A percentile compares a stretch with the other conserved stretches of the same genome.
Evolutionary conservation across 2,888 invertebrate genomes (phyloP).

Genomic region (Oxystoma pomonae): DNA sequence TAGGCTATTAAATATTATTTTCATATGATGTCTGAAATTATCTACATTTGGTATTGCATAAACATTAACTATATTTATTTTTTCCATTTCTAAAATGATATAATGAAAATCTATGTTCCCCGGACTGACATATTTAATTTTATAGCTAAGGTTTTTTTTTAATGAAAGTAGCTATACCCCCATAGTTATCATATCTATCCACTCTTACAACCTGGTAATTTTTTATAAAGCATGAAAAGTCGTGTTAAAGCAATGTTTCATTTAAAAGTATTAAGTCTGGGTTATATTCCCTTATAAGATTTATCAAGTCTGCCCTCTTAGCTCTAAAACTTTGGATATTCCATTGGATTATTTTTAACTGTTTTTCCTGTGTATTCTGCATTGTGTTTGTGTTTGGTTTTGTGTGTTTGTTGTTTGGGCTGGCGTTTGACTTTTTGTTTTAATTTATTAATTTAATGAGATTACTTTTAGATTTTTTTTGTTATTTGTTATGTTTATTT

Average conservation of each 20-base stretch:
- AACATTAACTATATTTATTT: conserved; percentile 1
- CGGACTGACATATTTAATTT: neutral
- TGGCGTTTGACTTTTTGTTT: neutral
- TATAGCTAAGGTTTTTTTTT: neutral
- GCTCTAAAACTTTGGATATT: neutral
- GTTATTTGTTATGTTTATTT: neutral
- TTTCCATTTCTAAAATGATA: neutral
- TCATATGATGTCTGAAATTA: neutral
- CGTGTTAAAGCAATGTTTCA: conserved; percentile 16
- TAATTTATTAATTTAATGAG: neutral
- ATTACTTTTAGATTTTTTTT: neutral
- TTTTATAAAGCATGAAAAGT: neutral
- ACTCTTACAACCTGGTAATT: conserved; percentile 7
- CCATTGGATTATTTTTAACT: neutral
- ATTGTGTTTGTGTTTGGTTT: neutral
- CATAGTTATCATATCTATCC: conserved; percentile 12
- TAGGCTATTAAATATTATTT: neutral
- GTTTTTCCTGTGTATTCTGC: neutral
- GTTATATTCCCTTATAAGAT: neutral
- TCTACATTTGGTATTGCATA: neutral
- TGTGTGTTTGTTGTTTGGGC: neutral
- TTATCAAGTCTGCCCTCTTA: neutral
- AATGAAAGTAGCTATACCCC: conserved; percentile 13
- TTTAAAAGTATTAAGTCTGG: conserved; percentile 1
- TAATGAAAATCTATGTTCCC: neutral